phyloP scores from a whole-genome alignment of 2,113 vertebrate genomes.

The Sphyrna mokarran region DNA sequence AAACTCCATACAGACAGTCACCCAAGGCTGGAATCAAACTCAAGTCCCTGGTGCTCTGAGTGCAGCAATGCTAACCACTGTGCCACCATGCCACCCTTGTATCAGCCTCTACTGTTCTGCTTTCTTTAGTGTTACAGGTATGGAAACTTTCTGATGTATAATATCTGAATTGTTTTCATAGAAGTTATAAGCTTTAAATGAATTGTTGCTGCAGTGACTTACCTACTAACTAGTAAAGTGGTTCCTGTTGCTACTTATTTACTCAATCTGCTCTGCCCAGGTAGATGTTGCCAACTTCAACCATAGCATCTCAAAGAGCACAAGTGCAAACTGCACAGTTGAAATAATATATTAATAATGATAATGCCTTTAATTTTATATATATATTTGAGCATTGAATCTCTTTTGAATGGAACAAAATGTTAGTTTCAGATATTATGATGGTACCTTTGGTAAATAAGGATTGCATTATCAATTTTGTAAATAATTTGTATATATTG shows the following conservation, averaged over 20 bases:
- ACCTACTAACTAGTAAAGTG: neutral
- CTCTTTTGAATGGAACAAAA: neutral
- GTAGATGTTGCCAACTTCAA: neutral
- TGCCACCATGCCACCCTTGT: neutral
- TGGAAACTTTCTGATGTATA: neutral
- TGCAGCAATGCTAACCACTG: too few relatives aligned
- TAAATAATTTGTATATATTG: conserved; percentile 5
- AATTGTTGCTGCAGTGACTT: neutral
- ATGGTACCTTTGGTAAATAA: neutral
- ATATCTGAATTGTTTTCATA: neutral
- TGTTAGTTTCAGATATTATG: neutral
- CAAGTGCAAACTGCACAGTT: neutral
- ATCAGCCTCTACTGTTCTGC: neutral
- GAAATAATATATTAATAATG: neutral
- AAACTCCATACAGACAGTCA: too few relatives aligned
- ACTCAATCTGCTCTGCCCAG: neutral
- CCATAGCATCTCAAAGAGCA: neutral
- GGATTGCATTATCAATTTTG: neutral
- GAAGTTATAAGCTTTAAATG: neutral
- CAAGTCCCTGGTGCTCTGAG: too few relatives aligned
- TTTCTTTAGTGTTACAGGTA: neutral
- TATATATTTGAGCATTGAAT: neutral
- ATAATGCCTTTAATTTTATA: neutral
- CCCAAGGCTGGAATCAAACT: too few relatives aligned
- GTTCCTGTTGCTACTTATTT: neutral